Conservation (phyloP, 30 jellyfish, hydroid and myxozoan genomes). For the Morbakka virulenta region DNA sequence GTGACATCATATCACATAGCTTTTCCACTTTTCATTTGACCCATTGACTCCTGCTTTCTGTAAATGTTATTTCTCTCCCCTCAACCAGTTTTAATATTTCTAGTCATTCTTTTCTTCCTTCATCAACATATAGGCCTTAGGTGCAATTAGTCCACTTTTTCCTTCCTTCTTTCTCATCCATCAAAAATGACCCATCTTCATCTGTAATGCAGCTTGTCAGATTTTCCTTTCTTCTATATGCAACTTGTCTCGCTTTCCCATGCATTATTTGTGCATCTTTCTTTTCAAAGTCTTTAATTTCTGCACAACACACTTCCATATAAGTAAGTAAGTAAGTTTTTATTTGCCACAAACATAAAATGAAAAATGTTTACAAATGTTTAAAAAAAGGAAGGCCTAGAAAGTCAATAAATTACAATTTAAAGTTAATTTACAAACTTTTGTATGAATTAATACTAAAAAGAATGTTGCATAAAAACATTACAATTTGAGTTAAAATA, state of each 20-base stretch:
- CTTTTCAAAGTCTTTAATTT: no score
- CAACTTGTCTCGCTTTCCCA: constrained; percentile 2
- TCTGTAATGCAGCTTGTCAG: constrained; percentile 9
- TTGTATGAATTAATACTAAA: no score
- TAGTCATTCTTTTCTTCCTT: constrained; percentile 4
- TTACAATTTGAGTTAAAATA: no score
- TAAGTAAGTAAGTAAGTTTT: no score
- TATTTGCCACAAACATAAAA: no score
- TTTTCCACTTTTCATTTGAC: constrained; percentile 19
- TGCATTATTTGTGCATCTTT: neutral
- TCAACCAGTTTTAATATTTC: neutral
- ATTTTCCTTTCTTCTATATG: neutral
- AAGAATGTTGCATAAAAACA: no score
- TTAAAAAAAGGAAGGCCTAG: no score
- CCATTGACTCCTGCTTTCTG: constrained; percentile 3
- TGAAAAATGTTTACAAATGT: no score
- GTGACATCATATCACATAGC: neutral
- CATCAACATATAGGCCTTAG: neutral
- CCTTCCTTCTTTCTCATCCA: constrained; percentile 24
- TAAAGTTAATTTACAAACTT: no score
- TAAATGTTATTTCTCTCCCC: neutral
- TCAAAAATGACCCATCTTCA: constrained; percentile 5
- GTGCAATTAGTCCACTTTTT: constrained; percentile 17
- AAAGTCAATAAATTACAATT: no score
- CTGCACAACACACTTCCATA: no score